These are phyloP conservation scores for Chloropsis cyanopogon DNA, from an alignment of 2,113 vertebrate species.

Conservation along the genomic window DNA sequence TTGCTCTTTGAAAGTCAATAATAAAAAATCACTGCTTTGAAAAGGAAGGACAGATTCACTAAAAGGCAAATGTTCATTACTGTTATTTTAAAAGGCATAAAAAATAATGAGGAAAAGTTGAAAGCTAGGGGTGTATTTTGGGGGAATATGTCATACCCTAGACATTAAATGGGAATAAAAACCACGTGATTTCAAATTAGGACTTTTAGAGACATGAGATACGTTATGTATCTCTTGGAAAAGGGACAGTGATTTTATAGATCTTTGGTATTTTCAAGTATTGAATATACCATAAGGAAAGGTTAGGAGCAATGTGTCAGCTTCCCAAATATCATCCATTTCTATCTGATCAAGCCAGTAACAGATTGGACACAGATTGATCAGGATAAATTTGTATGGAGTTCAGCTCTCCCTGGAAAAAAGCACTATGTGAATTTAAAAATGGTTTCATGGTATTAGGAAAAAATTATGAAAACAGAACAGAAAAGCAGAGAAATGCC, in stretches of 20 bases:
- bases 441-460: background rate
- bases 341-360: slow-evolving; percentile 19
- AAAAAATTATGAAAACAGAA: background rate
- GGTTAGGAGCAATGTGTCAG: background rate
- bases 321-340: background rate
- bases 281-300: background rate
- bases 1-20: slow-evolving; percentile 18
- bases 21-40: background rate
- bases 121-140: background rate
- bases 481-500: background rate
- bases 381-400: background rate
- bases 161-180: background rate
- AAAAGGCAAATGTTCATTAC: background rate
- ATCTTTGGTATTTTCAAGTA: slow-evolving; percentile 16
- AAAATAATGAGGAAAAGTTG: background rate
- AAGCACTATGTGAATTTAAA: background rate
- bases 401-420: background rate
- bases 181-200: background rate
- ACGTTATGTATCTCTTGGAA: background rate
- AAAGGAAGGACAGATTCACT: background rate
- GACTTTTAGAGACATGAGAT: background rate
- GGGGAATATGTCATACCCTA: background rate
- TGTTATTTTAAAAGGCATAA: background rate
- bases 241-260: background rate
- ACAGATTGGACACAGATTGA: slow-evolving; percentile 28